Evolutionary conservation across 2,888 invertebrate genomes (phyloP).

Genomic region (Philereme vetulata): DNA sequence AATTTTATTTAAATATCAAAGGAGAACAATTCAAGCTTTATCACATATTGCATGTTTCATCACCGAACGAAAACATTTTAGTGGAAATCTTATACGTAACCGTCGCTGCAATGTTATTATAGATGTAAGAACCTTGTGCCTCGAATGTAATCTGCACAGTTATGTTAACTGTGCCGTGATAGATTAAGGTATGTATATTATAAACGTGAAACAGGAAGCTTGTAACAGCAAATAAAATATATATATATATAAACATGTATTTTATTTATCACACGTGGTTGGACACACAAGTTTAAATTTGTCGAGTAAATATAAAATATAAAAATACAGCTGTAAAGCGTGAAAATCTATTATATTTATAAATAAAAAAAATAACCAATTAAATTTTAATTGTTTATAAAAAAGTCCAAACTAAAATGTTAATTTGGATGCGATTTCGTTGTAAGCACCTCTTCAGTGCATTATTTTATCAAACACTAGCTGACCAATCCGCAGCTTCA

Average conservation of each 20-base stretch:
- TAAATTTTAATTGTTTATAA: slow-evolving; percentile 17
- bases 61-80: slow-evolving; percentile 28
- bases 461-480: background rate
- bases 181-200: slow-evolving; percentile 43
- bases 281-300: slow-evolving; percentile 9
- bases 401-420: background rate
- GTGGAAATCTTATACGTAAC: slow-evolving; percentile 35
- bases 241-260: slow-evolving; percentile 25
- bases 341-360: slow-evolving; percentile 6
- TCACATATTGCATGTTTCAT: slow-evolving; percentile 26
- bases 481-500: no score
- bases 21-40: slow-evolving; percentile 1
- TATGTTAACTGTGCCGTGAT: slow-evolving; percentile 69
- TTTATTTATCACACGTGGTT: slow-evolving; percentile 27
- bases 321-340: slow-evolving; percentile 21
- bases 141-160: slow-evolving; percentile 61
- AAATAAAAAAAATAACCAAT: background rate
- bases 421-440: slow-evolving; percentile 18
- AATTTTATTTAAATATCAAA: background rate
- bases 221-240: slow-evolving; percentile 33
- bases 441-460: slow-evolving; percentile 15
- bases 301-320: slow-evolving; percentile 19
- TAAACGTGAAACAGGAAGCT: slow-evolving; percentile 33
- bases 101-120: slow-evolving; percentile 32
- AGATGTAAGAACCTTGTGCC: slow-evolving; percentile 53